Conservation (phyloP, 2,797 vertebrate genomes). For the Steatocranus sp. region DNA sequence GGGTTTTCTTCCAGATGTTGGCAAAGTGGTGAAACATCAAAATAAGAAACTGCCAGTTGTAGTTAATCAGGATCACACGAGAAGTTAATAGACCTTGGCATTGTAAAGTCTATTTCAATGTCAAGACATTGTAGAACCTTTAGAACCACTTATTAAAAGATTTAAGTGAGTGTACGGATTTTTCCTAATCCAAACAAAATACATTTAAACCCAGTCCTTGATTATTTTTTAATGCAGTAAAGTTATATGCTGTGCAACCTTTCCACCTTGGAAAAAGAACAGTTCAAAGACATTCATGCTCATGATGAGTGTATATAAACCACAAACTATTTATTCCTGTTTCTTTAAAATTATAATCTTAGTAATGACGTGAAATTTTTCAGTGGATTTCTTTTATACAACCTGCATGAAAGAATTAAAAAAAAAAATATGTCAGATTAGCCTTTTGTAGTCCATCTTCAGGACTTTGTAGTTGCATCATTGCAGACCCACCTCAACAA, state of each 20-base stretch:
- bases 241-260: background rate
- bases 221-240: background rate
- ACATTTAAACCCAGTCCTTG: background rate
- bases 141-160: accelerated
- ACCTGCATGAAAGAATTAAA: background rate
- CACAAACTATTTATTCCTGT: background rate
- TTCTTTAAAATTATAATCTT: background rate
- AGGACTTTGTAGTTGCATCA: background rate
- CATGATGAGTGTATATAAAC: background rate
- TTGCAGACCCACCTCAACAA: background rate
- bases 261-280: accelerated
- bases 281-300: background rate
- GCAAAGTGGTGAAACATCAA: background rate
- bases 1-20: background rate
- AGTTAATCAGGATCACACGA: background rate
- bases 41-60: accelerated
- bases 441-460: background rate
- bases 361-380: accelerated
- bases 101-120: background rate
- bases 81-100: accelerated
- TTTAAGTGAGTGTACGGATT: accelerated
- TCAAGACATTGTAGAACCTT: accelerated
- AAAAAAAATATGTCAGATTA: accelerated
- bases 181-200: background rate
- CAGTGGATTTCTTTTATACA: background rate